Conservation (phyloP, 2,113 vertebrate species). For the Dasyurus viverrinus region DNA sequence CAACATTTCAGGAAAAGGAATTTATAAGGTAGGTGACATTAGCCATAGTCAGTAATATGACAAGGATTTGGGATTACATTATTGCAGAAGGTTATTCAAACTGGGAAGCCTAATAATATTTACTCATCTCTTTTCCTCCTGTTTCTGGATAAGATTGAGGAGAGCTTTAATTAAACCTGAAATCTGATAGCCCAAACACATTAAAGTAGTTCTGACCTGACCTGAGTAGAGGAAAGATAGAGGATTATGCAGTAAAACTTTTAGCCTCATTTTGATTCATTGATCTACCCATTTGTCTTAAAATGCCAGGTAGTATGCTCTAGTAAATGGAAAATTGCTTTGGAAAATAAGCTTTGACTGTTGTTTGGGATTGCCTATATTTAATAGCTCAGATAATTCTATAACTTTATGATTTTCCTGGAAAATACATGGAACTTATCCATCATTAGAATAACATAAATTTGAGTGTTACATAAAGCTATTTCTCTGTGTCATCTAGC, state of each 20-base stretch:
- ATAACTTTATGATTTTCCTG: neutral
- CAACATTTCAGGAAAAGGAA: constrained; percentile 12
- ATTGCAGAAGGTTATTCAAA: neutral
- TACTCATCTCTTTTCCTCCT: neutral
- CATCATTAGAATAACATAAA: neutral
- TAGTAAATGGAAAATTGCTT: neutral
- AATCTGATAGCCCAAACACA: neutral
- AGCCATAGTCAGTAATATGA: neutral
- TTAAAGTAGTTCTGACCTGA: neutral
- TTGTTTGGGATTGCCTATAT: neutral
- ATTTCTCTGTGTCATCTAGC: neutral
- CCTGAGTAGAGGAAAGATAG: neutral
- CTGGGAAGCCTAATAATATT: neutral
- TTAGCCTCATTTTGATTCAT: neutral
- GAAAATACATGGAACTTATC: neutral
- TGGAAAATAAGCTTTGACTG: neutral
- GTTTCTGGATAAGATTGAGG: neutral
- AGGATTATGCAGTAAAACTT: neutral
- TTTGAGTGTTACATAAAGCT: neutral
- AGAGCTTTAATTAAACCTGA: neutral
- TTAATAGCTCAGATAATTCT: neutral
- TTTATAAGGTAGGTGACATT: neutral
- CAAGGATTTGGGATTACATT: neutral
- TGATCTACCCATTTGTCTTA: neutral
- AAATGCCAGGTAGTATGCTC: neutral